Evolutionary conservation across 2,888 invertebrate genomes (phyloP).

Genomic region (Dromius quadrimaculatus): DNA sequence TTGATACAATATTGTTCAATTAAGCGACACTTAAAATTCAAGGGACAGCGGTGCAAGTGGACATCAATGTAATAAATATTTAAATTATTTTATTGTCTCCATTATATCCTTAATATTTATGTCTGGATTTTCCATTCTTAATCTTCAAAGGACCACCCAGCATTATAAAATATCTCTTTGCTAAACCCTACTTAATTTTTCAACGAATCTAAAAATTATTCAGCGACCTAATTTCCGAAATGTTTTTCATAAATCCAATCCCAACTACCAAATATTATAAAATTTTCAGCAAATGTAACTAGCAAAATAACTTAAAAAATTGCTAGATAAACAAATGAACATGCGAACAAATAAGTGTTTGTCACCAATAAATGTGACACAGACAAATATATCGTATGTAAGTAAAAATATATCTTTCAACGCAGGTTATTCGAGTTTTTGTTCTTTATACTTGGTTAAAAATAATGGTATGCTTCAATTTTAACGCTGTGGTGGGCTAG

Average conservation of each 20-base stretch:
- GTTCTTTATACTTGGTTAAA: constrained; percentile 9
- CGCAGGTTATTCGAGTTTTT: constrained; percentile 24
- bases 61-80: too few species aligned
- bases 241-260: constrained; percentile 1
- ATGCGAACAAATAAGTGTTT: constrained; percentile 13
- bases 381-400: constrained; percentile 31
- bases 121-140: neutral
- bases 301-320: constrained; percentile 18
- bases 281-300: constrained; percentile 6
- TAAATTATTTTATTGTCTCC: too few species aligned
- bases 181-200: constrained; percentile 5
- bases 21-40: too few species aligned
- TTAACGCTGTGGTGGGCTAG: constrained; percentile 9
- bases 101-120: too few species aligned
- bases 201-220: constrained; percentile 12
- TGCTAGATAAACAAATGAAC: constrained; percentile 29
- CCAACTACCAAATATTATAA: neutral
- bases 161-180: neutral
- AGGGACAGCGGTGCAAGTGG: too few species aligned
- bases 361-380: constrained; percentile 31
- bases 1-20: too few species aligned
- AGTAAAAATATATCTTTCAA: constrained; percentile 35
- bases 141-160: neutral
- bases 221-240: constrained; percentile 20
- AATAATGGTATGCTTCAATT: constrained; percentile 14